Base-by-base conservation (phyloP, 2,113 vertebrate species). In the Erythrolamprus reginae region DNA sequence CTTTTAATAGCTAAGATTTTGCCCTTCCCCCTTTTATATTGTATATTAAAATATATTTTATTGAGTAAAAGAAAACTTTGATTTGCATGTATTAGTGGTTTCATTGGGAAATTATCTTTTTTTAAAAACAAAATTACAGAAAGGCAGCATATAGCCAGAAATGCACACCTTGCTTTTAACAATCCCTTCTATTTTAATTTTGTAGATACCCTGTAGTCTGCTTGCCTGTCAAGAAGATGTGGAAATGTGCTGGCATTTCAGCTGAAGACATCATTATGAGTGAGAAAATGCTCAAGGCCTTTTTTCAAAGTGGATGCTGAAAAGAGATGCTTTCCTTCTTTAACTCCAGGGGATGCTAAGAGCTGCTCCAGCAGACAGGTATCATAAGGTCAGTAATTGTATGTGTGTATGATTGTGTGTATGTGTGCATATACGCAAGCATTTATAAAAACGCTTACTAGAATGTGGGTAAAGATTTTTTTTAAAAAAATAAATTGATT, bases 141-240 rank as follows among this genome's bases (percentile, higher is more conserved):
- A 95, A 84, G 53, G 85, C 91, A 93, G 88, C 86, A 42, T 95
- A 55, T 92, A 96, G 95, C 95, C 94, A 95, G 93, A 95, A 96
- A 96, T 95, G 95, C 93, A 96, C 96, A 96, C 93, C 90, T 96
- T 96, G 94, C 91, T 96, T 94, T 96, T 96, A 95, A 94, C 96
- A 95, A 96, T 96, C 94, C 95, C 91, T 96, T 97, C 95, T 95
- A 96, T 96, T 97, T 97, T 96, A 97, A 97, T 91, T 97, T 97
- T 96, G 96, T 94, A 93, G 94, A 93, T 96, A 95, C 94, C 96
- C 97, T 96, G 95, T 96, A 96, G 94, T 92, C 89, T 96, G 85
- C 91, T 93, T 96, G 93, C 92, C 94, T 97, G 95, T 97, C 96
- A 97, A 93, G 95, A 91, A 94, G 94, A 97, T 94, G 95, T 95